Base-by-base conservation (phyloP, 1,140 invertebrate genomes). In the Monomorium pharaonis region DNA sequence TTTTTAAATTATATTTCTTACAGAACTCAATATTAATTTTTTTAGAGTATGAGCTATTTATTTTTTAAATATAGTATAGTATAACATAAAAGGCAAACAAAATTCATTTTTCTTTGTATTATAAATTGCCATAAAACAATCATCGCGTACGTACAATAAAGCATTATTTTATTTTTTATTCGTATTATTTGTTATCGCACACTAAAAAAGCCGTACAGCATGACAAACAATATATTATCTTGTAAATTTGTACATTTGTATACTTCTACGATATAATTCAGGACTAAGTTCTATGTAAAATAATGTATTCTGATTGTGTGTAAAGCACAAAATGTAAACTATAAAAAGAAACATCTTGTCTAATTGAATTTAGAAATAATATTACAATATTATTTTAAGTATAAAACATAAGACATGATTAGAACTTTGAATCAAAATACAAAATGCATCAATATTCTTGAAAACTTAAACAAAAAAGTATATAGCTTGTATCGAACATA, bases 1-100 rank as follows among this genome's bases (percentile, higher is more conserved):
- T 5, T 54, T n/a, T 54, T 2, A 33, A 12, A 72, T 70, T 70
- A 30, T 0, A n/a, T 37, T 75, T 75, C 30, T 27, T 58, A 56
- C 33, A 3, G 16, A 56, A 75, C 9, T 54, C 51, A 56, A 75
- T 75, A 75, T 42, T 56, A 14, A 47, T 70, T 27, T 69, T 47
- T 70, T 33, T 14, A 75, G 51, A 58, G 33, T 75, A 12, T 6
- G 30, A 58, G 7, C 21, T 30, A 33, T 54, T 54, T 33, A 5
- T 44, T 44, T 27, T 44, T 33, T 74, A 75, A 75, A 75, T 37
- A 7, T 3, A 33, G 5, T 33, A 33, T 37, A 4, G n/a, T 9
- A n/a, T 14, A 54, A 30, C 9, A 75, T 51, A 10, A 75, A 58
- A 75, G 21, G 9, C 14, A 75, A 74, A 54, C 14, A 33, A 42